Evolutionary conservation across 2,797 vertebrate genomes (phyloP).

Genomic region (Myotis vivesi): DNA sequence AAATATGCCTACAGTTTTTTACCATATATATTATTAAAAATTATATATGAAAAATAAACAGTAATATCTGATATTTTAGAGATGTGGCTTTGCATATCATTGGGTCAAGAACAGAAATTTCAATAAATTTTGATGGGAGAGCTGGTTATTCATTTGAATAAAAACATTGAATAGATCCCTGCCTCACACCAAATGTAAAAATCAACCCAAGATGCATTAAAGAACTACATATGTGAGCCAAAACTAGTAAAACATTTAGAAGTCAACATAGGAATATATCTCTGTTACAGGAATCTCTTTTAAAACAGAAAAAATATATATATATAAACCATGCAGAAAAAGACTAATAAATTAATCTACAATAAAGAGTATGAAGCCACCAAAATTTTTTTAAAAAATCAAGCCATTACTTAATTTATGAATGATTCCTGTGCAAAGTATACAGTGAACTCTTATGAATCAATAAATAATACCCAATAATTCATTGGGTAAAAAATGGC

Average conservation of each 20-base stretch:
- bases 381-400: neutral
- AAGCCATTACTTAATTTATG: neutral
- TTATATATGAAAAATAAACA: neutral
- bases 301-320: too few relatives aligned
- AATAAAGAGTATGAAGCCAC: neutral
- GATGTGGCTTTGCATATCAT: neutral
- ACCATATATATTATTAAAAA: neutral
- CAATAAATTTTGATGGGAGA: neutral
- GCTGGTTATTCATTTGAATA: neutral
- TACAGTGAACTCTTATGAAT: neutral
- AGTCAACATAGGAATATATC: neutral
- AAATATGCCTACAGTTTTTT: neutral
- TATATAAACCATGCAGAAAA: neutral
- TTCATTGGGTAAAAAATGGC: neutral
- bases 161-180: neutral
- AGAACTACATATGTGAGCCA: neutral
- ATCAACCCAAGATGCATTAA: neutral
- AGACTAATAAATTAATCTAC: neutral
- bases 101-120: neutral
- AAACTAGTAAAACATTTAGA: neutral
- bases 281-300: neutral
- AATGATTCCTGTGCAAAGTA: neutral
- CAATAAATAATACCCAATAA: neutral
- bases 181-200: neutral
- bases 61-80: neutral